Conservation (phyloP, 2,113 vertebrate species). For the Callaeas wilsoni region DNA sequence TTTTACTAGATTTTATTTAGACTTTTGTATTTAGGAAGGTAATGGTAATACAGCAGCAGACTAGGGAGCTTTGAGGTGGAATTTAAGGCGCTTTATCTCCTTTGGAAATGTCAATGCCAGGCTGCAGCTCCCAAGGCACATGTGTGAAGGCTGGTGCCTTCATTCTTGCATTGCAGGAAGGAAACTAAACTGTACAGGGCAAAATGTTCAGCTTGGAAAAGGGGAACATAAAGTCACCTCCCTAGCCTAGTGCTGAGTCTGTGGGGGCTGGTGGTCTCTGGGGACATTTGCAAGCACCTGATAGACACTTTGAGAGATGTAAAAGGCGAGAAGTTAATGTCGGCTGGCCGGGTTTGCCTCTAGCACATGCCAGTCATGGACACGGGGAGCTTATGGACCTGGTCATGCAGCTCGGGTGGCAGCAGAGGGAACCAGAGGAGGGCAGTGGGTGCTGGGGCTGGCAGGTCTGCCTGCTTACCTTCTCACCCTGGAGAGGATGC, state of each 20-base stretch:
- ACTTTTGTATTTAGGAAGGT: background rate
- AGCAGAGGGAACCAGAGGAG: background rate
- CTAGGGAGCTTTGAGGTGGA: background rate
- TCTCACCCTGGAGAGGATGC: background rate
- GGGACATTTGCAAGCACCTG: background rate
- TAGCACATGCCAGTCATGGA: fast-evolving
- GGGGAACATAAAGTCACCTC: background rate
- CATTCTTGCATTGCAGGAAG: too few species aligned
- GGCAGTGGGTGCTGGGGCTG: background rate
- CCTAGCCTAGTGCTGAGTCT: background rate
- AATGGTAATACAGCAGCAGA: background rate
- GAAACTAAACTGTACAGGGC: background rate
- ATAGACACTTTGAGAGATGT: fast-evolving
- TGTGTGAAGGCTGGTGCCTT: fast-evolving
- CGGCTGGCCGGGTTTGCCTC: background rate
- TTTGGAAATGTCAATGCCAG: background rate
- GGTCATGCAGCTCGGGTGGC: background rate
- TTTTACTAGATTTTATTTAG: background rate
- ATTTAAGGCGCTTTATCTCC: background rate
- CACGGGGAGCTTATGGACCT: background rate
- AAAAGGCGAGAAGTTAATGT: background rate
- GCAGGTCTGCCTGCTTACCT: background rate
- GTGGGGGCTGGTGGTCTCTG: background rate
- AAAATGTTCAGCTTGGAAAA: background rate
- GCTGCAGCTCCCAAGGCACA: background rate